phyloP scores from a whole-genome alignment of 2,888 invertebrate species.

The Patella depressa region DNA sequence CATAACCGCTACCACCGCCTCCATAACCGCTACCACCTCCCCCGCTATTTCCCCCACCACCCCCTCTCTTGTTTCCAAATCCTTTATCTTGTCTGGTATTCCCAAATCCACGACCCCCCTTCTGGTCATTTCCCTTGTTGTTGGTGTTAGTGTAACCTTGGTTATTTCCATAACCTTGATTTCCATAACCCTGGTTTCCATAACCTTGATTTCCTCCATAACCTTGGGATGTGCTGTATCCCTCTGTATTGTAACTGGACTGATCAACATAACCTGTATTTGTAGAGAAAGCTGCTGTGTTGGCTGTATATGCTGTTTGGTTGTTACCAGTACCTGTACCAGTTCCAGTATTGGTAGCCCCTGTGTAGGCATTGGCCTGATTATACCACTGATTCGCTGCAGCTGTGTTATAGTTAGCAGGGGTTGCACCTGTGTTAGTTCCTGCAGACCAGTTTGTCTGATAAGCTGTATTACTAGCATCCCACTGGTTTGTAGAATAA shows the following conservation, averaged over 20 bases:
- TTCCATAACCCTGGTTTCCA: conserved; percentile 1
- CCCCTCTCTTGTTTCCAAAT: background rate
- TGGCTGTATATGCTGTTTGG: background rate
- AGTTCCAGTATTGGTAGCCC: background rate
- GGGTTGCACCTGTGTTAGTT: background rate
- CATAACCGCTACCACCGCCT: too few species aligned
- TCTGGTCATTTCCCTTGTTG: background rate
- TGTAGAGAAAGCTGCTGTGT: background rate
- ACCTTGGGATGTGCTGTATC: background rate
- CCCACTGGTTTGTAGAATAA: background rate
- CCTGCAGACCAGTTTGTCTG: background rate
- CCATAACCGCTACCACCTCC: background rate
- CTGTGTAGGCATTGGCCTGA: background rate
- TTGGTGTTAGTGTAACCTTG: too few species aligned
- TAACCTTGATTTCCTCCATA: background rate
- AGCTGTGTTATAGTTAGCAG: background rate
- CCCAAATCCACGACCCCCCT: background rate
- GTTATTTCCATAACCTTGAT: background rate
- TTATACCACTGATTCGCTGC: background rate
- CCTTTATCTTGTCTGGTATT: background rate
- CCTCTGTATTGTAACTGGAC: background rate
- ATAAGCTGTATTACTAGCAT: background rate
- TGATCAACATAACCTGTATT: background rate
- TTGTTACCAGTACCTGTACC: background rate
- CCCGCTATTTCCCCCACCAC: background rate